These are phyloP conservation scores for Carollia perspicillata DNA, from an alignment of 2,113 vertebrate genomes.

Conservation along the genomic window DNA sequence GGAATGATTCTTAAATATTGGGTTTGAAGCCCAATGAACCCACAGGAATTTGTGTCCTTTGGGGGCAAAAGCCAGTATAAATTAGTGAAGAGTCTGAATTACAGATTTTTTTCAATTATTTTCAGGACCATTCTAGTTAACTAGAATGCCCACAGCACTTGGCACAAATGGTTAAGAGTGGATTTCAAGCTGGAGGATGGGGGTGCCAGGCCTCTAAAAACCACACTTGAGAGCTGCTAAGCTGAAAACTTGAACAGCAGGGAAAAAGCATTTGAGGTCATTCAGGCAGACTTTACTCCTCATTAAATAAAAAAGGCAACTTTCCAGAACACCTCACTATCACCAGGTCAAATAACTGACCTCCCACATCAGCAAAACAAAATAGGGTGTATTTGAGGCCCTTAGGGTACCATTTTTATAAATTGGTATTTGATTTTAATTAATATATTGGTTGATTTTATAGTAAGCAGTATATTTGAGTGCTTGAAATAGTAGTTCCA, in stretches of 20 bases:
- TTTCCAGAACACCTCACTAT: slow-evolving; percentile 54
- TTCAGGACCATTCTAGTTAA: slow-evolving; percentile 34
- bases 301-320: slow-evolving; percentile 68
- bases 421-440: slow-evolving; percentile 50
- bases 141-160: slow-evolving; percentile 37
- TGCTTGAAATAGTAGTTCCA: slow-evolving; percentile 34
- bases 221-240: slow-evolving; percentile 65
- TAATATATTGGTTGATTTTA: slow-evolving; percentile 6
- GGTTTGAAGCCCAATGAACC: slow-evolving; percentile 62
- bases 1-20: slow-evolving; percentile 52
- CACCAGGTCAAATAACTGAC: slow-evolving; percentile 57
- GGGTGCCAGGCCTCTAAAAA: slow-evolving; percentile 56
- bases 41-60: slow-evolving; percentile 66
- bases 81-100: slow-evolving; percentile 56
- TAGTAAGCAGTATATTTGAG: slow-evolving; percentile 16
- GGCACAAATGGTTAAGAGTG: slow-evolving; percentile 20
- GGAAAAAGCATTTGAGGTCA: slow-evolving; percentile 45
- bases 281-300: slow-evolving; percentile 63
- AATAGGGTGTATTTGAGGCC: slow-evolving; percentile 1
- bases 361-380: slow-evolving; percentile 47
- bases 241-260: slow-evolving; percentile 68
- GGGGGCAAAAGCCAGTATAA: slow-evolving; percentile 50
- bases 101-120: slow-evolving; percentile 55
- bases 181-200: slow-evolving; percentile 18
- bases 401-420: slow-evolving; percentile 33